Conservation (phyloP, 2,113 vertebrate genomes). For the Lynx canadensis region DNA sequence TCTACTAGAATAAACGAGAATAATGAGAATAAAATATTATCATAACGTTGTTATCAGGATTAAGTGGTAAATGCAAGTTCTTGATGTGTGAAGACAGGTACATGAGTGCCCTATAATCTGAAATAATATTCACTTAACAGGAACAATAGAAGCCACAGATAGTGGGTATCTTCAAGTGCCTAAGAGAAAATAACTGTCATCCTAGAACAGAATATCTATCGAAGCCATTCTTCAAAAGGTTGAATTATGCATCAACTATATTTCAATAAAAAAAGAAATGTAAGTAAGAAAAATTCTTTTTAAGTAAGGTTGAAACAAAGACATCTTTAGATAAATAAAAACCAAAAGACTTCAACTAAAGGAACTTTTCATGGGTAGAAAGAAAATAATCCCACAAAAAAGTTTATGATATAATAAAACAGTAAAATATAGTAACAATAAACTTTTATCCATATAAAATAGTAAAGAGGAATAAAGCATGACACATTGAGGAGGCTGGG, state of each 20-base stretch:
- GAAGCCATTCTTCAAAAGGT: background rate
- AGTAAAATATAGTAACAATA: background rate
- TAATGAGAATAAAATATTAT: background rate
- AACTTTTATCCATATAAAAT: background rate
- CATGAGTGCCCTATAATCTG: background rate
- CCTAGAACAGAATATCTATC: background rate
- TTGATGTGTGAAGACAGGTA: background rate
- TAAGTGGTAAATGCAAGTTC: background rate
- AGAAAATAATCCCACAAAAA: background rate
- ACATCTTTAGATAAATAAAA: constrained; percentile 2
- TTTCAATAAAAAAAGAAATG: background rate
- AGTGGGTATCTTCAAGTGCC: background rate
- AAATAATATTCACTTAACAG: background rate
- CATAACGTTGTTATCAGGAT: background rate
- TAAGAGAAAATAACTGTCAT: constrained; percentile 1
- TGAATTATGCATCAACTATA: background rate
- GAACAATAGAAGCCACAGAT: background rate
- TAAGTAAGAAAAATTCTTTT: background rate
- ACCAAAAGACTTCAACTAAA: background rate
- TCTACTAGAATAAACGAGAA: background rate
- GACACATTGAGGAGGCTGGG: background rate
- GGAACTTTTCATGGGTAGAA: background rate
- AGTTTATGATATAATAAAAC: background rate
- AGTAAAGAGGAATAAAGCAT: background rate
- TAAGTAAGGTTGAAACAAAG: background rate